Base-by-base conservation (phyloP, 2,888 invertebrate genomes). In the Sarcophaga variegata region DNA sequence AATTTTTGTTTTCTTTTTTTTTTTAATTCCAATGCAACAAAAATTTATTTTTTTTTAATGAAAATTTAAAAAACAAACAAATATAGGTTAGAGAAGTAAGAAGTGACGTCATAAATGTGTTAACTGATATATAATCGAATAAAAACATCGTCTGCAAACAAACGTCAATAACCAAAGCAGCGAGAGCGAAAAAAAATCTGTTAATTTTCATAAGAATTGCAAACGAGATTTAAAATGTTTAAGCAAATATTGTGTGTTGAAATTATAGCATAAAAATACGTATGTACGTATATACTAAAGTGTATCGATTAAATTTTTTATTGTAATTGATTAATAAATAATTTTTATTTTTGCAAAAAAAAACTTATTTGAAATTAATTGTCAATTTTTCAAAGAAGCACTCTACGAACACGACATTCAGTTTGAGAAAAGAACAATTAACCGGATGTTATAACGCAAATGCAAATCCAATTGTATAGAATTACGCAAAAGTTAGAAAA, bases 71-170 rank as follows among this genome's bases (percentile, higher is more conserved):
- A 67, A 67, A 67, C 22, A 64, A 27, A 64, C 37, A 37, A 37
- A 37, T 8, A 64, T 20, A 20, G 54, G 14, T 4, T 54, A 54
- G 54, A 17, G 17, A 75, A 70, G n/a, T 6, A 69, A 11, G n/a
- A 54, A 69, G 60, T 77, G 67, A 67, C 60, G 69, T 59, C 59
- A 17, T 54, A 77, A 77, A 77, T 22, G 59, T 77, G 59, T 59
- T 62, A 60, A 62, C 60, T 74, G 37, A 60, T 54, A 14, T 54
- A 54, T 4, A 14, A 54, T 54, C 17, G 12, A 54, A 14, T 49
- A 54, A n/a, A 66, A 66, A 71, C 3, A 27, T 71, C 54, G 37
- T 37, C 37, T 76, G 77, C 37, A 22, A 67, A 67, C 67, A 37
- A 67, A 59, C 60, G 45, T 67, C 67, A 69, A 77, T 66, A 59